A percentile compares a stretch with the other conserved stretches of the same genome.
These are phyloP conservation scores for Anastatus disparis DNA, from an alignment of 1,140 invertebrate genomes.

Conservation along the genomic window DNA sequence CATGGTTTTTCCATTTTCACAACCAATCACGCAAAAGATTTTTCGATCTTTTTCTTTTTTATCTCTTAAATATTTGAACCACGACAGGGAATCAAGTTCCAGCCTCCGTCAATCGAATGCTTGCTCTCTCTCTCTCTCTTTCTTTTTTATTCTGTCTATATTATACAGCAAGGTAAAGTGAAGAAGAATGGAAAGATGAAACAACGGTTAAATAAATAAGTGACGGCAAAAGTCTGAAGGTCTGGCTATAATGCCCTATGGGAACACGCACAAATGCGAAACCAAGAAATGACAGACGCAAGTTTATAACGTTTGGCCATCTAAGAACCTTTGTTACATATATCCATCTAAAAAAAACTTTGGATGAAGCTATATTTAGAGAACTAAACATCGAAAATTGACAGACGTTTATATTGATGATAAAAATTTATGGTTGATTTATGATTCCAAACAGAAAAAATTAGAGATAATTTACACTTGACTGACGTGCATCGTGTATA, in stretches of 20 bases:
- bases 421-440: too few species aligned
- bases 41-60: background rate
- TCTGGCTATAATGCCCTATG: background rate
- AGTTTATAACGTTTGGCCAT: too few species aligned
- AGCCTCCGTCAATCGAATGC: background rate
- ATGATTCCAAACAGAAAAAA: too few species aligned
- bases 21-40: background rate
- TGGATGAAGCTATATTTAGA: too few species aligned
- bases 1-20: slow-evolving; percentile 32
- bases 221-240: slow-evolving; percentile 7
- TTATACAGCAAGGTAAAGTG: too few species aligned
- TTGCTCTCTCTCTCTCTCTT: too few species aligned
- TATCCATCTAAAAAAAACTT: too few species aligned
- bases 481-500: too few species aligned
- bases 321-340: too few species aligned
- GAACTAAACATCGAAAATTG: background rate
- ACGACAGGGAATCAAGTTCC: background rate
- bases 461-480: too few species aligned
- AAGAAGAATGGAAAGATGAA: slow-evolving; percentile 15
- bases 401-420: background rate
- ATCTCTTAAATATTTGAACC: slow-evolving; percentile 23
- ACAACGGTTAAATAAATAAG: slow-evolving; percentile 51
- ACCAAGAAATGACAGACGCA: slow-evolving; percentile 11
- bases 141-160: too few species aligned
- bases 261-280: background rate